phyloP scores from a whole-genome alignment of 2,113 vertebrate genomes.

The Boulengeromyrus knoepffleri region DNA sequence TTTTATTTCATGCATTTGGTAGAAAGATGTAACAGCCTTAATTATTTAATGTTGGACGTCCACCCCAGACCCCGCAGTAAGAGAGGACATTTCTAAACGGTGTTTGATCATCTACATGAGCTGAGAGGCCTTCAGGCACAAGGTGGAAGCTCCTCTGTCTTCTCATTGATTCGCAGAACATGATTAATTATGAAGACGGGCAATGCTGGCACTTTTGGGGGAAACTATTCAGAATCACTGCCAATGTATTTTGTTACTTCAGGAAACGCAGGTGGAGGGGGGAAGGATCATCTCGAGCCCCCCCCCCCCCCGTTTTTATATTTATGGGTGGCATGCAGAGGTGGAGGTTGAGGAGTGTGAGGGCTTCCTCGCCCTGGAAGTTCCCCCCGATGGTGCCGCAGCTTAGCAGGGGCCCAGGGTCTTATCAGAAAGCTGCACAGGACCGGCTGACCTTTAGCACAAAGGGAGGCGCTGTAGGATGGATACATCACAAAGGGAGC shows the following conservation, averaged over 20 bases:
- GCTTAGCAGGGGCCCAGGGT: neutral
- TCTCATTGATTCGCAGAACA: neutral
- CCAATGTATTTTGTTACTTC: neutral
- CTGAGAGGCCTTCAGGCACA: neutral
- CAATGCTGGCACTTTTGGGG: neutral
- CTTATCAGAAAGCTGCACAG: neutral
- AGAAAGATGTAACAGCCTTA: neutral
- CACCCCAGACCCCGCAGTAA: neutral
- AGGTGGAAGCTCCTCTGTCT: neutral
- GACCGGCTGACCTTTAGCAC: neutral
- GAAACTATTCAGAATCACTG: slow-evolving; percentile 7
- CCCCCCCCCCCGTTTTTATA: neutral
- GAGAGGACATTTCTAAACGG: neutral
- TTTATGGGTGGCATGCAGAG: neutral
- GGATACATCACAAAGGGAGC: neutral
- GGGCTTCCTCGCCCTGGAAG: neutral
- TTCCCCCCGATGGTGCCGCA: neutral
- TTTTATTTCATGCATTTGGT: neutral
- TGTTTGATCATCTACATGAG: neutral
- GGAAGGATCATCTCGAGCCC: neutral
- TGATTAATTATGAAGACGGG: neutral
- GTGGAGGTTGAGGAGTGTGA: neutral
- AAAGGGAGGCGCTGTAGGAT: neutral
- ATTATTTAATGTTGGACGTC: neutral
- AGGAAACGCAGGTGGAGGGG: neutral